A percentile compares a stretch with the other conserved stretches of the same genome.
Evolutionary conservation across 2,113 vertebrate species (phyloP).

Genomic region (Limanda limanda): DNA sequence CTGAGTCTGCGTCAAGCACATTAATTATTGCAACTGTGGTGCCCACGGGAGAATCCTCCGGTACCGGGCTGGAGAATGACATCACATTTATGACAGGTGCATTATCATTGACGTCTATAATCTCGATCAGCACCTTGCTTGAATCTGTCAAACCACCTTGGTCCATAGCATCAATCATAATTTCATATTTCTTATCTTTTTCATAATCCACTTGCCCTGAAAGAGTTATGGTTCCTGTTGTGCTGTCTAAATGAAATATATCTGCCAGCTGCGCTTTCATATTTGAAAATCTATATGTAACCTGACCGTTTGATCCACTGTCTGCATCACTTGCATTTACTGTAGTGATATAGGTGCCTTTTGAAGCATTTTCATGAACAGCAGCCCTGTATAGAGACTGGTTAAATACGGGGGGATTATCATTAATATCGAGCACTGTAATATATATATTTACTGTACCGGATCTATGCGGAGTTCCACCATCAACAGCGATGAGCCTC

Average conservation of each 20-base stretch:
- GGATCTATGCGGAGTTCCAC: constrained; percentile 59
- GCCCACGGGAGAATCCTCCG: constrained; percentile 48
- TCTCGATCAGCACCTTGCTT: constrained; percentile 78
- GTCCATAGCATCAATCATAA: constrained; percentile 80
- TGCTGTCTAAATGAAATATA: constrained; percentile 73
- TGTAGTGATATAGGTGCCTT: constrained; percentile 37
- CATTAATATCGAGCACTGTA: constrained; percentile 55
- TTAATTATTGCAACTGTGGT: constrained; percentile 71
- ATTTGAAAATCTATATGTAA: constrained; percentile 79
- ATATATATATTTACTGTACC: constrained; percentile 62
- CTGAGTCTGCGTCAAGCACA: constrained; percentile 70
- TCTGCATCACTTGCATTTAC: constrained; percentile 67
- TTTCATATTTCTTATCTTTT: constrained; percentile 70
- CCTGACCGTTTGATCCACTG: constrained; percentile 66
- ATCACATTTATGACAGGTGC: constrained; percentile 67
- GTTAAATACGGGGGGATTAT: constrained; percentile 61
- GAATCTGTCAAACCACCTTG: constrained; percentile 76
- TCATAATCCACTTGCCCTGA: constrained; percentile 80
- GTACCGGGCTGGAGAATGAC: constrained; percentile 64
- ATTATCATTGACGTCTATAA: constrained; percentile 78
- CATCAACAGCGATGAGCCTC: constrained; percentile 52
- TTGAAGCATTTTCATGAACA: constrained; percentile 42
- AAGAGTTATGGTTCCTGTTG: constrained; percentile 74
- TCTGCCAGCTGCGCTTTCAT: constrained; percentile 17
- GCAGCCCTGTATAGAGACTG: constrained; percentile 48